Evolutionary conservation across 2,888 invertebrate genomes (phyloP).

Genomic region (Andrena bucephala): DNA sequence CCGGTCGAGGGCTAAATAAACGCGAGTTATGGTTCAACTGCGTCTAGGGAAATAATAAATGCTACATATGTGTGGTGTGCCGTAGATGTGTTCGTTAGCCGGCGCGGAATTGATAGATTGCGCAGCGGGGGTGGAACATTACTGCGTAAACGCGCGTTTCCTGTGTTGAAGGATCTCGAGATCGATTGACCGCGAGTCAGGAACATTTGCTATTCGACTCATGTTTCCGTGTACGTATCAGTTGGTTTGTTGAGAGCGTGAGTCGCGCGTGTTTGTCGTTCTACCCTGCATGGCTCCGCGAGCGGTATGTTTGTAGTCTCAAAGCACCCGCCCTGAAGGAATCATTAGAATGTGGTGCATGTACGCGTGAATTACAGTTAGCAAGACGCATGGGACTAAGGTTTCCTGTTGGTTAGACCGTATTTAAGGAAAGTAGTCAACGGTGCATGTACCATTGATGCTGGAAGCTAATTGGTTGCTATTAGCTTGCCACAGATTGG

Average conservation of each 20-base stretch:
- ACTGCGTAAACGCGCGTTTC: not conserved
- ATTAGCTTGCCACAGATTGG: not conserved
- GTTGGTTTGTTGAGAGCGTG: not conserved
- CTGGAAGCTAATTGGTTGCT: constrained; percentile 6
- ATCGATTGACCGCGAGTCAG: constrained; percentile 11
- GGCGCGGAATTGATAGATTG: not conserved
- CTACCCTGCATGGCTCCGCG: not conserved
- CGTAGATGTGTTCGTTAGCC: not conserved
- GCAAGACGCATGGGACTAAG: constrained; percentile 16
- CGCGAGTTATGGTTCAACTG: not conserved
- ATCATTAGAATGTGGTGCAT: constrained; percentile 23
- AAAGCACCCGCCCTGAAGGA: not conserved
- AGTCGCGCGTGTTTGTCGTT: not conserved
- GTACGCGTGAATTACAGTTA: not conserved
- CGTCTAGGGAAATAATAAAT: constrained; percentile 21
- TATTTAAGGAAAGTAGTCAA: constrained; percentile 17
- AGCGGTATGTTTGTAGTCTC: not conserved
- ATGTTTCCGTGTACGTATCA: constrained; percentile 4
- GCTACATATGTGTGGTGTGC: not conserved
- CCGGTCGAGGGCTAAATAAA: not conserved
- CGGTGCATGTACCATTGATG: constrained; percentile 9
- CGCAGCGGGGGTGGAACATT: not conserved
- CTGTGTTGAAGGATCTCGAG: not conserved
- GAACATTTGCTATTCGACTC: constrained; percentile 5
- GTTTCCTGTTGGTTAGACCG: constrained; percentile 13